These are phyloP conservation scores for Vireo griseus DNA, from an alignment of 2,797 vertebrate genomes.

Conservation along the genomic window DNA sequence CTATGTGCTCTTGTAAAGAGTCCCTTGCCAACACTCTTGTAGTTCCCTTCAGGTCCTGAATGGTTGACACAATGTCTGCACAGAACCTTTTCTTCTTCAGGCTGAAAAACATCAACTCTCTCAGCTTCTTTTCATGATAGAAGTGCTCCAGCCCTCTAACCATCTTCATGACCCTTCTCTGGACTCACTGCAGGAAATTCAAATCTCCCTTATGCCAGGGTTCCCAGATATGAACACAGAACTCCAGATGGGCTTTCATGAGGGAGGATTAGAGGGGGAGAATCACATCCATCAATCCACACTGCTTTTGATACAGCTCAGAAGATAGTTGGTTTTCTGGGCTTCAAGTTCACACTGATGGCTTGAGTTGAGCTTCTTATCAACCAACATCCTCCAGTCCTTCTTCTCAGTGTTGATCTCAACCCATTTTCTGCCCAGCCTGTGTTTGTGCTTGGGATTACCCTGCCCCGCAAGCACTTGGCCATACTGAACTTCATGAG, in stretches of 20 bases:
- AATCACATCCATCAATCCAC: background rate
- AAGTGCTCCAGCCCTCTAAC: background rate
- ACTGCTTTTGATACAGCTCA: background rate
- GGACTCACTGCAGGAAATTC: background rate
- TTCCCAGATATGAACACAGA: background rate
- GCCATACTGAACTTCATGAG: background rate
- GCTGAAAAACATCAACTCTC: background rate
- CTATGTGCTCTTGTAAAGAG: background rate
- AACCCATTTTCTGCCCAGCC: background rate
- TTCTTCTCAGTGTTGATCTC: background rate
- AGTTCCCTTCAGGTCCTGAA: background rate
- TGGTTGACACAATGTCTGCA: background rate
- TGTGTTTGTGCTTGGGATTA: background rate
- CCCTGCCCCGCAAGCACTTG: rapidly evolving
- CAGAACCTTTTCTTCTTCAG: background rate
- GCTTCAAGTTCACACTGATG: background rate
- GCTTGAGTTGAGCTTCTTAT: background rate
- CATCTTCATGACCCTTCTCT: background rate
- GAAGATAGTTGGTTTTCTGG: background rate
- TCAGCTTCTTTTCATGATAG: background rate
- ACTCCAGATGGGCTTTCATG: background rate
- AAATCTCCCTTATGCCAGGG: rapidly evolving
- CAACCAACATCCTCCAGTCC: background rate
- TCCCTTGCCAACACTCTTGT: background rate
- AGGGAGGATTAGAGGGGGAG: background rate